Conservation (phyloP, 2,797 vertebrate species). For the Rachycentron canadum region DNA sequence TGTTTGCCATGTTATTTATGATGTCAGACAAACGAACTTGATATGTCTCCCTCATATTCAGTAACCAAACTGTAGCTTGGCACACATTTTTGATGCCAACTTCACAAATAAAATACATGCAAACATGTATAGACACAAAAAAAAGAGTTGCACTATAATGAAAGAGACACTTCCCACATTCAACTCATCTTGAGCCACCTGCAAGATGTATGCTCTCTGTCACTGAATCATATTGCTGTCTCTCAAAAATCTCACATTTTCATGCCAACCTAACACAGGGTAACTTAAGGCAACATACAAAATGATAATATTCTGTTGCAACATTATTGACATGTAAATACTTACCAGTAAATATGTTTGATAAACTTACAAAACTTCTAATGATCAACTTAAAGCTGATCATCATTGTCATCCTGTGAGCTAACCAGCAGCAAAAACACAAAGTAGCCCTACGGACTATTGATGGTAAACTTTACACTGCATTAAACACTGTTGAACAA, state of each 20-base stretch:
- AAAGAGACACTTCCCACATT: conserved; percentile 48
- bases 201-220: conserved; percentile 27
- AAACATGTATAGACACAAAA: conserved; percentile 2
- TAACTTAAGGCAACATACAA: background rate
- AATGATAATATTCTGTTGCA: background rate
- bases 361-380: background rate
- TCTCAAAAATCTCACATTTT: conserved; percentile 16
- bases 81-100: background rate
- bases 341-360: background rate
- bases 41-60: background rate
- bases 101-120: conserved; percentile 12
- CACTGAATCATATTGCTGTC: conserved; percentile 37
- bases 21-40: background rate
- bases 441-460: background rate
- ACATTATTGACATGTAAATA: background rate
- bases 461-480: background rate
- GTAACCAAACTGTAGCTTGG: conserved; percentile 1
- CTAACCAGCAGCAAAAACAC: background rate
- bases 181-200: conserved; percentile 26
- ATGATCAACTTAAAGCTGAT: background rate
- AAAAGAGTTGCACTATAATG: conserved; percentile 9
- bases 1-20: background rate
- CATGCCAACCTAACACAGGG: background rate
- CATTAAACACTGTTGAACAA: conserved; percentile 3
- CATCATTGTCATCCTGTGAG: background rate